Evolutionary conservation across 2,888 invertebrate genomes (phyloP), one percentile per base, ranked within the genome.

Genomic region (Harpalus rufipes): DNA sequence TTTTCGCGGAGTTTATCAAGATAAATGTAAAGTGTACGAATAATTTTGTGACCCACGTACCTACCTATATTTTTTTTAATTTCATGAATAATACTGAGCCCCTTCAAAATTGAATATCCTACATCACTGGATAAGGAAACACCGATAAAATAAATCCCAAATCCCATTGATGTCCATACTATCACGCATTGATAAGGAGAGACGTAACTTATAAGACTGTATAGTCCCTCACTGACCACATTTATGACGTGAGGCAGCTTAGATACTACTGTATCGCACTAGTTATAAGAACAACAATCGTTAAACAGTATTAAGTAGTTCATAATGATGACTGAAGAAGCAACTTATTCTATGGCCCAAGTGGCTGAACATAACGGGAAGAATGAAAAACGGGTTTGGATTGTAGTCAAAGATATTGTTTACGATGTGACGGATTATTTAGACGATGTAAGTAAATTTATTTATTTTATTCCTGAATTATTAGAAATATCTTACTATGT

Each of bases 391-490:
- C 92, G 92, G 0, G 89, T 92, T 0, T 96, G 96, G 96, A 89
- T 95, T 68, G 92, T 95, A 32, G 91, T 94, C 87, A 93, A 93
- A 88, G 93, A 95, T 88, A 89, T 88, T 25, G 94, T 96, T 3
- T 96, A 95, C 88, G 95, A 96, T 90, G 92, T 95, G 86, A 94
- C 95, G 1, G 91, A 92, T 7, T 95, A 94, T 88, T 86, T 94
- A 0, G 88, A 92, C 7, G 92, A 94, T 91, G 95, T 95, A 89
- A 89, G 88, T 86, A 8, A 16, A 58, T 72, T 72, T 68, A 39
- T 12, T 72, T 82, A 44, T 68, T 76, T 25, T 63, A 12, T 51
- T 51, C 10, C 6, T 32, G 4, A 32, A 4, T 32, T 32, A 21
- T 21, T n/a, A n/a, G n/a, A n/a, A n/a, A n/a, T n/a, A n/a, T n/a